These are phyloP conservation scores for Euclidia mi DNA, from an alignment of 2,888 invertebrate species.

Conservation along the genomic window DNA sequence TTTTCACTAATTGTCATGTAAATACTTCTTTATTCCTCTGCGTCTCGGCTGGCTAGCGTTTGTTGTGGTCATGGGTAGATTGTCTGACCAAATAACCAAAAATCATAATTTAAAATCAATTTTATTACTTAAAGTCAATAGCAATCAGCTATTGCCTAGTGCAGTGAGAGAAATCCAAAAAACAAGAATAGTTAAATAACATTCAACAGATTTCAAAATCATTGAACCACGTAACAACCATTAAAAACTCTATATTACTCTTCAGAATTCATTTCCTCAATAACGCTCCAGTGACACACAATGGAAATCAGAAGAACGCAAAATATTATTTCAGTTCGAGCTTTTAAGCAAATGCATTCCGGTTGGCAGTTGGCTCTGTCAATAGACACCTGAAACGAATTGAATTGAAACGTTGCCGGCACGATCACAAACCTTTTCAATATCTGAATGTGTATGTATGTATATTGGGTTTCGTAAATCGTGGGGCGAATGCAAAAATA, in stretches of 20 bases:
- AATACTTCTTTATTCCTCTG: no score
- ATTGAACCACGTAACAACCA: no score
- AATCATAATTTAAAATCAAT: no score
- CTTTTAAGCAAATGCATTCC: conserved; percentile 70
- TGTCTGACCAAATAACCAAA: no score
- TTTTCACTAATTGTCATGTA: no score
- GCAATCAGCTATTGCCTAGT: no score
- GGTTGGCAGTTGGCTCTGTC: conserved; percentile 51
- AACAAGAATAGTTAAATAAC: no score
- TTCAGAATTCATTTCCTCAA: background rate
- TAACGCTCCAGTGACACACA: background rate
- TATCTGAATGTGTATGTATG: conserved; percentile 39
- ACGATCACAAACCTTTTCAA: conserved; percentile 50
- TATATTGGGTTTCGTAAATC: conserved; percentile 29
- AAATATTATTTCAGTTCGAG: conserved; percentile 58
- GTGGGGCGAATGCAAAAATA: conserved; percentile 28
- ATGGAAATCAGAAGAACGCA: conserved; percentile 19
- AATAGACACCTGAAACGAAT: conserved; percentile 62
- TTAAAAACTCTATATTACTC: background rate
- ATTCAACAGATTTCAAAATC: no score
- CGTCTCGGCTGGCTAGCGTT: no score
- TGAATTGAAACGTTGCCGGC: conserved; percentile 54
- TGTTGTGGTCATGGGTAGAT: no score
- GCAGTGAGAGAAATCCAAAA: no score
- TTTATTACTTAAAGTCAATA: no score